Conservation (phyloP, 2,113 vertebrate species). For the Cynoglossus semilaevis region DNA sequence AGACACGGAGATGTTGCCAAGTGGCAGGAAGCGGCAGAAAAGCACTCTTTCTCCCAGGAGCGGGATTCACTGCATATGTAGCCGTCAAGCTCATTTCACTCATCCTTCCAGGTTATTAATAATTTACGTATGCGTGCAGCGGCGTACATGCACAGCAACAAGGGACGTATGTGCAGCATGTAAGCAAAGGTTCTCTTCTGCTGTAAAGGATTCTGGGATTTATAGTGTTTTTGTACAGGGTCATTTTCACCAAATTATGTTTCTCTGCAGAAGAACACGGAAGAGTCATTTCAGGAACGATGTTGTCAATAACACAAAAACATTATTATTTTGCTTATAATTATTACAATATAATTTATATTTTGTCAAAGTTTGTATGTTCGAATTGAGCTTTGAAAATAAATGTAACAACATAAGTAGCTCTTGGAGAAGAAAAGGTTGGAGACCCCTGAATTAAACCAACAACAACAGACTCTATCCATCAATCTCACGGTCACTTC, state of each 20-base stretch:
- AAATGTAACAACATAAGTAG: too few species aligned
- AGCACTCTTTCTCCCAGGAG: background rate
- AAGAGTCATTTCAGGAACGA: too few species aligned
- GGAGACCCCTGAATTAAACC: background rate
- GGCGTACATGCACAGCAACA: slow-evolving; percentile 6
- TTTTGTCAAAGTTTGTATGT: too few species aligned
- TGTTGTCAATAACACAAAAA: too few species aligned
- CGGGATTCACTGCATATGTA: slow-evolving; percentile 4
- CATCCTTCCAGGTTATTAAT: slow-evolving; percentile 32
- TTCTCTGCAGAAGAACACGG: too few species aligned
- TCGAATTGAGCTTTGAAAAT: too few species aligned
- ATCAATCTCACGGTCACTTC: background rate
- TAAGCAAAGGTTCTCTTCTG: background rate
- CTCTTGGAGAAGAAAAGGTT: too few species aligned
- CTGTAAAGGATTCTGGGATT: too few species aligned
- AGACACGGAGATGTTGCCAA: background rate
- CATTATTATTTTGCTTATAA: too few species aligned
- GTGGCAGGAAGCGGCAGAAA: background rate
- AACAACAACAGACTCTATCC: background rate
- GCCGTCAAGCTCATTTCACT: slow-evolving; percentile 34
- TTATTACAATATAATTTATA: too few species aligned
- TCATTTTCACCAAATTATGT: too few species aligned
- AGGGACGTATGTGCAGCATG: slow-evolving; percentile 3
- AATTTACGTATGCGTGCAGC: slow-evolving; percentile 44
- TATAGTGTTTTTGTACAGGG: too few species aligned